Evolutionary conservation across 2,113 vertebrate species (phyloP), one percentile per base, ranked within the genome.

Genomic region (Raja brachyura): DNA sequence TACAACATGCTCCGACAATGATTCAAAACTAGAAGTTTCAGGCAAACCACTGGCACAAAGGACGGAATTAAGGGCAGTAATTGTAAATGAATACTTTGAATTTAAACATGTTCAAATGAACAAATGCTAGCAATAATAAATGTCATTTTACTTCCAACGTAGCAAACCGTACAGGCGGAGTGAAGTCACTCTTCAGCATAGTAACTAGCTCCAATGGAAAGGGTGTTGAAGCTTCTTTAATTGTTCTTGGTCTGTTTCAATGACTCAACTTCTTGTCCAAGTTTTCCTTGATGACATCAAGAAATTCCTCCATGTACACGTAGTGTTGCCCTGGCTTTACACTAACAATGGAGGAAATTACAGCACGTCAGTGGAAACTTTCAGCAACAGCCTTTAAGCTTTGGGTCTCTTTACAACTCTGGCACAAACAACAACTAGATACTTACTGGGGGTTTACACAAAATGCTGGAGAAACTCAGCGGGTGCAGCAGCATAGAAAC

Each of bases 241-340:
- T 63, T 88, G 83, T 31, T 88, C 83, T 88, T 63, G 59, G 66
- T 73, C 39, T 4, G 22, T 92, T 73, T 92, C 68, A 92, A 70
- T 25, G 68, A 28, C 90, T 92, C 66, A 92, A 73, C 90, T 63
- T 78, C 75, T 93, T 93, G 78, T 93, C 81, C n/a, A 93, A 76
- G 85, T 93, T 93, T 86, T 93, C 70, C 78, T 85, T 85, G 81
- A 93, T 90, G 63, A 18, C 93, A 54, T 90, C 81, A 28, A 93
- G 93, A 75, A 93, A 93, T 81, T 93, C 93, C 68, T 81, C 85
- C 61, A 85, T 93, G 93, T 88, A 88, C 25, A 93, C 66, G 16
- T 86, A 92, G 33, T 93, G 93, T 56, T 93, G 61, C 25, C 85
- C n/a, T 22, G 85, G 93, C 75, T 93, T 93, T 76, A 90, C 16